Base-by-base conservation (phyloP, 1,140 invertebrate species). In the Bradysia coprophila region DNA sequence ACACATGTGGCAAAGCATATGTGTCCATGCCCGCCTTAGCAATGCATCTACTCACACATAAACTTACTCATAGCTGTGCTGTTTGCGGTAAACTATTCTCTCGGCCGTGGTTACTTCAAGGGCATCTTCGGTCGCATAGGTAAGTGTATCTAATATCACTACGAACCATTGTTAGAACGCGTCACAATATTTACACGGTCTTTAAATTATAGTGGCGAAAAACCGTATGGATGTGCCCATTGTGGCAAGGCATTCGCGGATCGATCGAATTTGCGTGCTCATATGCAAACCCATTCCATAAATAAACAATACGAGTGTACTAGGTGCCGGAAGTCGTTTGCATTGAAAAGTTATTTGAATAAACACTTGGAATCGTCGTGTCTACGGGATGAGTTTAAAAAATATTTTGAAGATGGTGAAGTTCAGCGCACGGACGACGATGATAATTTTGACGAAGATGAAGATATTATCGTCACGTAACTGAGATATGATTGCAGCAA, bases 21-120 rank as follows among this genome's bases (percentile, higher is more conserved):
- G 92, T 97, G 11, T 89, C 83, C 48, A 97, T 96, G 92, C 92
- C 93, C 0, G 93, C 93, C 1, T 63, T 96, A 37, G 89, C 91
- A 11, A 98, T 98, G 94, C 93, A 97, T 67, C 70, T 96, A 36
- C 69, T 96, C 15, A 97, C 93, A 62, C 90, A 73, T 67, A 92
- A 74, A 72, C 75, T 72, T 66, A 82, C 88, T 43, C 91, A 94
- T 57, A 86, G 78, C 49, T 97, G 94, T 64, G 76, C 77, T 20
- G 75, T 93, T 4, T 98, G 93, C 63, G 86, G 86, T 21, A 94
- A 94, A 60, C 71, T 84, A 39, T 95, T 95, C 69, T 89, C 85
- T 1, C 67, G 91, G 15, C 88, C 87, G 1, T 94, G 91, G 90
- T 68, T 94, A 6, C 71, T 95, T 8, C 87, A 92, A 55, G 89